Evolutionary conservation across 2,797 vertebrate species (phyloP).

Genomic region (Syngnathus acus): DNA sequence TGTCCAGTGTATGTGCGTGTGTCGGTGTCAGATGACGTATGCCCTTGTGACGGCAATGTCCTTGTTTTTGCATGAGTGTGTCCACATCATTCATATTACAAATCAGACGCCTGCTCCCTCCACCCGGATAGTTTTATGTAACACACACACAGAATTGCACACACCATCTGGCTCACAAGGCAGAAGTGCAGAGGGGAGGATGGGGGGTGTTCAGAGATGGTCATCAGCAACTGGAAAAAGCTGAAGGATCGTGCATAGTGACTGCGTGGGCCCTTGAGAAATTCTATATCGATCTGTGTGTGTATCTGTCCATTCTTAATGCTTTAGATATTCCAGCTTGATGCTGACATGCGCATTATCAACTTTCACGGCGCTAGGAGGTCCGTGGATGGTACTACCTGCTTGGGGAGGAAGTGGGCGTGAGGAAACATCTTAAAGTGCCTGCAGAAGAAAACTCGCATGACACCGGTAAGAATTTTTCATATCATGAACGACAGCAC

Average conservation of each 20-base stretch:
- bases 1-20: slow-evolving; percentile 2
- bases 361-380: slow-evolving; percentile 59
- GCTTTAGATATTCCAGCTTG: neutral
- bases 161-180: slow-evolving; percentile 48
- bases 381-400: slow-evolving; percentile 86
- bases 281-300: slow-evolving; percentile 7
- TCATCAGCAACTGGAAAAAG: slow-evolving; percentile 55
- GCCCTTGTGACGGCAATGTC: slow-evolving; percentile 14
- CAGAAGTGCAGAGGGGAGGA: slow-evolving; percentile 20
- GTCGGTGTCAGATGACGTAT: slow-evolving; percentile 17
- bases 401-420: slow-evolving; percentile 78
- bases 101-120: slow-evolving; percentile 22
- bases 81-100: slow-evolving; percentile 44
- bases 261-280: slow-evolving; percentile 7
- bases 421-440: slow-evolving; percentile 85
- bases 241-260: slow-evolving; percentile 31
- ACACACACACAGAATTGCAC: slow-evolving; percentile 22
- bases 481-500: neutral
- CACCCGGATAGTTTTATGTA: slow-evolving; percentile 42
- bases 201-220: neutral
- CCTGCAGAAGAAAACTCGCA: slow-evolving; percentile 52
- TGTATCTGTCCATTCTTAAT: neutral
- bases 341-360: neutral
- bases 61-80: slow-evolving; percentile 30
- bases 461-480: slow-evolving; percentile 43